phyloP scores from a whole-genome alignment of 1,140 invertebrate genomes.

The Brachystomella parvula region DNA sequence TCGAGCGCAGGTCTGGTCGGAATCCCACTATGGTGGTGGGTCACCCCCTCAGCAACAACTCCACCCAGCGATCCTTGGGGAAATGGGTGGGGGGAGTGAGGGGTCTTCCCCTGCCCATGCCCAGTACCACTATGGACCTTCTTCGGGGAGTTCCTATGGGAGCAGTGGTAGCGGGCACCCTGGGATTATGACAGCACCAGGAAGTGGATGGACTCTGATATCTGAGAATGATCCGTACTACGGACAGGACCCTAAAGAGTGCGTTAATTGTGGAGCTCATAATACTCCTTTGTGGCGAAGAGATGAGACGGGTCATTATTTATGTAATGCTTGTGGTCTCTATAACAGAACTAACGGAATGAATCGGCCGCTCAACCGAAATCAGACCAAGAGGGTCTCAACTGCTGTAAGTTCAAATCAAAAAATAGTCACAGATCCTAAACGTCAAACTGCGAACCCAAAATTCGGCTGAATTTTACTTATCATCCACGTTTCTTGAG shows the following conservation, averaged over 20 bases:
- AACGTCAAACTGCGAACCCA: too few species aligned
- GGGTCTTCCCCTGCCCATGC: not conserved
- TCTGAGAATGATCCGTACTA: constrained; percentile 17
- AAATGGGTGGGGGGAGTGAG: constrained; percentile 1
- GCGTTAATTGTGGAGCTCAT: constrained; percentile 88
- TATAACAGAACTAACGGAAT: constrained; percentile 38
- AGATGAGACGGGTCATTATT: constrained; percentile 55
- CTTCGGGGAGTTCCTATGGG: not conserved
- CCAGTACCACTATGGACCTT: not conserved
- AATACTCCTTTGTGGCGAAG: constrained; percentile 37
- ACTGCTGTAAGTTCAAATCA: constrained; percentile 30
- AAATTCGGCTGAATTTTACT: too few species aligned
- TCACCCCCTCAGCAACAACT: not conserved
- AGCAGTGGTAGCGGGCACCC: not conserved
- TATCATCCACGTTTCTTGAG: too few species aligned
- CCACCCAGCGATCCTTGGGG: not conserved
- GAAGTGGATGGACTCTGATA: not conserved
- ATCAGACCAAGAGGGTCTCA: constrained; percentile 35
- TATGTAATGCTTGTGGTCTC: constrained; percentile 54
- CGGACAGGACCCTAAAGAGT: constrained; percentile 52
- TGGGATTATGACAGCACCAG: not conserved
- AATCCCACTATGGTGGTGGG: constrained; percentile 3
- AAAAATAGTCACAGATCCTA: too few species aligned
- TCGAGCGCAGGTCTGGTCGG: not conserved
- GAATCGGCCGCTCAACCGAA: constrained; percentile 35